Evolutionary conservation across 2,113 vertebrate genomes (phyloP).

Genomic region (Paraplagusia blochii): DNA sequence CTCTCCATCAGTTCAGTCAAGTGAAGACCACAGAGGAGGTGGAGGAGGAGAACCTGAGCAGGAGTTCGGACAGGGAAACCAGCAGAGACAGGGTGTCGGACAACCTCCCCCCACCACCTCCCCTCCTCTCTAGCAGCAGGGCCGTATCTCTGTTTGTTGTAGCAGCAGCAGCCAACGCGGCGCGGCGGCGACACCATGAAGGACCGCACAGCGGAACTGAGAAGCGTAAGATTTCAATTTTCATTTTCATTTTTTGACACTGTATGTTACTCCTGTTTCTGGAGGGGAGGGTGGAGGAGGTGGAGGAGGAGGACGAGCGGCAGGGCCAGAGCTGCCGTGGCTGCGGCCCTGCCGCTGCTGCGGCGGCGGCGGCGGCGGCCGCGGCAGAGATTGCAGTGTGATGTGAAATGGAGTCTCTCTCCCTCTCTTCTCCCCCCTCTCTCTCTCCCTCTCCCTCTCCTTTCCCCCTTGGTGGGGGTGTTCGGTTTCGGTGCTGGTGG

Average conservation of each 20-base stretch:
- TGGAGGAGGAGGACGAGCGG: not conserved
- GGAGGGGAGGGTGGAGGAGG: conserved; percentile 8
- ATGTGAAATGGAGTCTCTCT: conserved; percentile 5
- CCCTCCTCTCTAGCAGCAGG: conserved; percentile 29
- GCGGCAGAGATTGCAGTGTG: conserved; percentile 27
- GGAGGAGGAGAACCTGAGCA: conserved; percentile 12
- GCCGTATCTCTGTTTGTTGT: conserved; percentile 29
- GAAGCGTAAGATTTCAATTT: conserved; percentile 55
- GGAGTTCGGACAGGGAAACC: conserved; percentile 17
- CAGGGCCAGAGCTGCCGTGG: not conserved
- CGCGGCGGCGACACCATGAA: conserved; percentile 63
- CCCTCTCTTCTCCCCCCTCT: no score
- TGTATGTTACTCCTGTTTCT: conserved; percentile 7
- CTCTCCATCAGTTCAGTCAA: conserved; percentile 22
- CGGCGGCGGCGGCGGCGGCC: no score
- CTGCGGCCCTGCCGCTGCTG: conserved; percentile 1
- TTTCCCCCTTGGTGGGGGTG: not conserved
- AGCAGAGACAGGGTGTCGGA: conserved; percentile 46
- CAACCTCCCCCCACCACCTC: conserved; percentile 38
- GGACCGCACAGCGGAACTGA: conserved; percentile 71
- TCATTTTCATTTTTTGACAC: not conserved
- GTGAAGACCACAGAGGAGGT: not conserved
- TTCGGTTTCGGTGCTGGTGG: not conserved
- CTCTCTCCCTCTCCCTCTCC: no score
- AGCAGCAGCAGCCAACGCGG: conserved; percentile 43